Conservation (phyloP, 2,888 invertebrate genomes). For the Erebia ligea region DNA sequence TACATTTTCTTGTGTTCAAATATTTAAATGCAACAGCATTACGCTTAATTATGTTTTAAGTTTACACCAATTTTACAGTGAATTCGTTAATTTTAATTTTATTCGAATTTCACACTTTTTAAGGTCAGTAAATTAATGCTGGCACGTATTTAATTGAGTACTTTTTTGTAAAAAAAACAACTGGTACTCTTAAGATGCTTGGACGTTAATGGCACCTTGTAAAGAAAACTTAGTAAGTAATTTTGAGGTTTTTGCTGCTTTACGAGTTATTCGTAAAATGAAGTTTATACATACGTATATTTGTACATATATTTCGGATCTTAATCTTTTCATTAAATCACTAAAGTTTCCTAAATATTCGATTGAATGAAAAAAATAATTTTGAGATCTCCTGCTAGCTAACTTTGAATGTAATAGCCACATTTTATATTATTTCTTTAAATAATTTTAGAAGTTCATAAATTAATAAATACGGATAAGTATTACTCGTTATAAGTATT, state of each 20-base stretch:
- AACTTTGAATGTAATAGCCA: too few relatives aligned
- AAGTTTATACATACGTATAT: too few relatives aligned
- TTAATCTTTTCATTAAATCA: background rate
- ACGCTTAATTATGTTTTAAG: conserved; percentile 28
- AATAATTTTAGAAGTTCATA: too few relatives aligned
- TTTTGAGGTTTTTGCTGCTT: conserved; percentile 19
- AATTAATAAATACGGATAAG: too few relatives aligned
- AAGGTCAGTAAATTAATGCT: conserved; percentile 34
- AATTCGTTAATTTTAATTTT: conserved; percentile 33
- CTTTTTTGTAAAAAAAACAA: conserved; percentile 13
- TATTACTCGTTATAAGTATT: too few relatives aligned
- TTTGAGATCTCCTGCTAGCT: too few relatives aligned
- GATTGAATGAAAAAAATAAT: too few relatives aligned
- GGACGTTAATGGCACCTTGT: conserved; percentile 1
- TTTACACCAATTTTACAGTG: conserved; percentile 30
- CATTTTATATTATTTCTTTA: too few relatives aligned
- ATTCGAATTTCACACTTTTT: conserved; percentile 38
- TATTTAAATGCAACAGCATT: conserved; percentile 29
- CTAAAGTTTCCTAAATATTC: background rate
- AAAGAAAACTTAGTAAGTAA: conserved; percentile 15
- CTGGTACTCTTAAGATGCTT: background rate
- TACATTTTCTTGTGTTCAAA: background rate
- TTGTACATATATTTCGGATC: too few relatives aligned
- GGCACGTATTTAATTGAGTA: conserved; percentile 26
- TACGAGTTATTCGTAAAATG: conserved; percentile 13